Base-by-base conservation (phyloP, 2,888 invertebrate species). In the Sphaerophoria taeniata region DNA sequence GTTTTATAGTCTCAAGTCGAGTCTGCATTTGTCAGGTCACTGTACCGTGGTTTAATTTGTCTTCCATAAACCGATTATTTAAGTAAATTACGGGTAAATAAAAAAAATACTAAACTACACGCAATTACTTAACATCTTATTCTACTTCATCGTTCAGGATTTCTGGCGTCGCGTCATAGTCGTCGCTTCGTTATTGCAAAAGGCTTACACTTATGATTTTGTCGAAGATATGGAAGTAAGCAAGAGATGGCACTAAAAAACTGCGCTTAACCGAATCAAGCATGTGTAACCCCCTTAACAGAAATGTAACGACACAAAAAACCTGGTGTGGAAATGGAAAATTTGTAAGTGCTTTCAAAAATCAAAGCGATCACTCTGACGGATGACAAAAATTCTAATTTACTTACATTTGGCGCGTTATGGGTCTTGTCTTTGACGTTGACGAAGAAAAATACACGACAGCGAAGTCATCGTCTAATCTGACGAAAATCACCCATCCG, bases 31-130 rank as follows among this genome's bases (percentile, higher is more conserved):
- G 73, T 53, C 78, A 73, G 69, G 45, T 55, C 74, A 83, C 65
- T 74, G 83, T 83, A 84, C 80, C 84, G 58, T 33, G 74, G 58
- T 80, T 84, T 56, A 65, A 70, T 75, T 75, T 49, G 7, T 53
- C 33, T 56, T 70, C 61, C 87, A 75, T 65, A 58, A 72, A 88
- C 78, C 88, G 90, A 90, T 90, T 89, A 89, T 89, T 89, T 89
- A 88, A 87, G 82, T 85, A 89, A 89, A 89, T 88, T 89, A 88
- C 89, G 69, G 76, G 61, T 80, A 61, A 84, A 74, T 72, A 53
- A 14, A 65, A n/a, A n/a, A n/a, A n/a, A n/a, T n/a, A n/a, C n/a
- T 24, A 72, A 75, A 67, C 45, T 81, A 70, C 85, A 85, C 73
- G 81, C 81, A 85, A 85, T 85, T 81, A 81, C 81, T 81, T 77